phyloP scores from a whole-genome alignment of 2,113 vertebrate species.

The Channa argus region DNA sequence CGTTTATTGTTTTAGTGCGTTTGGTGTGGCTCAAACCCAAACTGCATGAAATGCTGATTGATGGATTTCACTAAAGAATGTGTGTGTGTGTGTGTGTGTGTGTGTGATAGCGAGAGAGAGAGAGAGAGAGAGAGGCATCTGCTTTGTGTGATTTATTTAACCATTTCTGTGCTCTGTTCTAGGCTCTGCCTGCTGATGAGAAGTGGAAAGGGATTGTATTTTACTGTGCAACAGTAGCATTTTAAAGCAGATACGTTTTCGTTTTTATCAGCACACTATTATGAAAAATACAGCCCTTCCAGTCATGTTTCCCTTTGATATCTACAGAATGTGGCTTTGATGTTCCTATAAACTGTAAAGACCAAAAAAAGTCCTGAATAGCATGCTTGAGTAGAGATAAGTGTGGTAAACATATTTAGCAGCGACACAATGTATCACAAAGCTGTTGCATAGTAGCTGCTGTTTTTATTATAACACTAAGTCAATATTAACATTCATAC shows the following conservation, averaged over 20 bases:
- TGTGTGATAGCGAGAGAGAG: constrained; percentile 15
- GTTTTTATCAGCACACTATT: constrained; percentile 40
- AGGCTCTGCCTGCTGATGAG: constrained; percentile 44
- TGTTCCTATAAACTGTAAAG: constrained; percentile 13
- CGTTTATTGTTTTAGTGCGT: constrained; percentile 85
- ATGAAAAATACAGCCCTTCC: constrained; percentile 27
- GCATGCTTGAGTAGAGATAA: constrained; percentile 18
- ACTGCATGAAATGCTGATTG: constrained; percentile 82
- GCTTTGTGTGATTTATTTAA: constrained; percentile 75
- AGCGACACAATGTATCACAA: constrained; percentile 15
- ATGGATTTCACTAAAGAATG: constrained; percentile 81
- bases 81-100: constrained; percentile 46
- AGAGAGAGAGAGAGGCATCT: constrained; percentile 48
- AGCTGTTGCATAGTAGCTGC: not conserved
- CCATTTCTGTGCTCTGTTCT: constrained; percentile 60
- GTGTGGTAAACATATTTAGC: constrained; percentile 3
- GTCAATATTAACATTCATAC: constrained; percentile 40
- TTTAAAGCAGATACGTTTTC: constrained; percentile 54
- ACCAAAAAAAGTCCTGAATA: constrained; percentile 11
- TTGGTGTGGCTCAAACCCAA: constrained; percentile 81
- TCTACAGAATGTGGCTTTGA: constrained; percentile 30
- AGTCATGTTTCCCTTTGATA: constrained; percentile 40
- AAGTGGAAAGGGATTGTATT: constrained; percentile 39
- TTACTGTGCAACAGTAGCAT: constrained; percentile 50
- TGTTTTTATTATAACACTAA: constrained; percentile 31